Conservation (phyloP, 1,140 invertebrate species). For the Drosophila murphyi region DNA sequence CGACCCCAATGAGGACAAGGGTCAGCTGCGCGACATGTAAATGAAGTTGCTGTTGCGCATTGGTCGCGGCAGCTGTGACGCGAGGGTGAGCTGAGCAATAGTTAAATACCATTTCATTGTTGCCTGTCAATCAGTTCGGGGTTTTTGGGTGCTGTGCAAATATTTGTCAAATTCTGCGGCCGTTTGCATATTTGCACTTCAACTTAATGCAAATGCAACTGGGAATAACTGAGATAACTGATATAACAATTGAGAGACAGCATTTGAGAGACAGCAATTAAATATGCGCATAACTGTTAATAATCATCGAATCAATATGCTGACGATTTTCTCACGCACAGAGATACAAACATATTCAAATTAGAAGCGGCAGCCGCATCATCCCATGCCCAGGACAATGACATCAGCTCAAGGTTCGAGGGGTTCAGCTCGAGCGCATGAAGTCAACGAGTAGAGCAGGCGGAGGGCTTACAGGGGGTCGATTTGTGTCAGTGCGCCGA, state of each 20-base stretch:
- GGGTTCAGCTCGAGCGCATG: constrained; percentile 59
- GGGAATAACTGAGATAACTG: constrained; percentile 37
- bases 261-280: constrained; percentile 68
- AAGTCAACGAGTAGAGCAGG: constrained; percentile 64
- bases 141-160: constrained; percentile 61
- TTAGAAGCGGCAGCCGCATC: constrained; percentile 46
- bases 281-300: constrained; percentile 81
- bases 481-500: constrained; percentile 58
- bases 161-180: constrained; percentile 62
- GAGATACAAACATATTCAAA: constrained; percentile 63
- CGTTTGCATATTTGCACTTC: constrained; percentile 65
- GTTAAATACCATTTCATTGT: background rate
- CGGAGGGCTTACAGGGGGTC: constrained; percentile 21
- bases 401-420: constrained; percentile 41
- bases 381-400: constrained; percentile 54
- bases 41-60: constrained; percentile 28
- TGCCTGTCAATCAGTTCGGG: constrained; percentile 60
- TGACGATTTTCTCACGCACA: constrained; percentile 79
- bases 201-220: constrained; percentile 55
- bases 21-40: constrained; percentile 53
- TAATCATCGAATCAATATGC: constrained; percentile 82
- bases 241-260: constrained; percentile 21
- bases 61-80: constrained; percentile 36
- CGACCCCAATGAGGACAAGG: constrained; percentile 35
- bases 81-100: background rate